Percentiles rank a stretch among this genome's conserved stretches.
These are phyloP conservation scores for Leucoraja erinaceus DNA, from an alignment of 2,113 vertebrate species.

Conservation along the genomic window DNA sequence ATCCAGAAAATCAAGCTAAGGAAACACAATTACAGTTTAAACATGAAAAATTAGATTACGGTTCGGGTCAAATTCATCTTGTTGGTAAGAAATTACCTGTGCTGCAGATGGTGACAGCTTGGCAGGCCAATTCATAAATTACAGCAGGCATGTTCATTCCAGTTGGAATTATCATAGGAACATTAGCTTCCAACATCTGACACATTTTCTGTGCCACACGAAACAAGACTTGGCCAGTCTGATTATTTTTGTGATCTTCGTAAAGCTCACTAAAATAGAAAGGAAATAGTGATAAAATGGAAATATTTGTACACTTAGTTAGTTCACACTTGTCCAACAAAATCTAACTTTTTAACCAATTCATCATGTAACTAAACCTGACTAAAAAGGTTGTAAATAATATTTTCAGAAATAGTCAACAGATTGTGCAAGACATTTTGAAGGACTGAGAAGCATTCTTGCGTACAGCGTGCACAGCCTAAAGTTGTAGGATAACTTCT, in stretches of 20 bases:
- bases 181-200: constrained; percentile 72
- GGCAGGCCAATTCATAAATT: constrained; percentile 73
- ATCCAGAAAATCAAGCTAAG: too few species aligned
- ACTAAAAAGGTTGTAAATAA: background rate
- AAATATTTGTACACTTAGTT: background rate
- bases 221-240: constrained; percentile 72
- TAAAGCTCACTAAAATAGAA: constrained; percentile 60
- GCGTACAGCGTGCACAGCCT: too few species aligned
- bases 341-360: background rate
- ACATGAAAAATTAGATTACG: background rate
- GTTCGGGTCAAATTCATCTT: background rate
- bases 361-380: background rate
- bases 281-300: background rate
- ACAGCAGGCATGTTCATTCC: constrained; percentile 69
- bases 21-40: background rate
- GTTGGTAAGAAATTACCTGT: constrained; percentile 59
- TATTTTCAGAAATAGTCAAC: background rate
- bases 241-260: constrained; percentile 63
- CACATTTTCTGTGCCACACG: constrained; percentile 73
- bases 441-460: too few species aligned
- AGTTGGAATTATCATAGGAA: constrained; percentile 64
- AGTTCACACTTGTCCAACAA: background rate
- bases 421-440: too few species aligned
- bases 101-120: constrained; percentile 76
- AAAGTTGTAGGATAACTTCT: too few species aligned